Conservation (phyloP, 2,888 invertebrate genomes). For the Matsumyia berberina region DNA sequence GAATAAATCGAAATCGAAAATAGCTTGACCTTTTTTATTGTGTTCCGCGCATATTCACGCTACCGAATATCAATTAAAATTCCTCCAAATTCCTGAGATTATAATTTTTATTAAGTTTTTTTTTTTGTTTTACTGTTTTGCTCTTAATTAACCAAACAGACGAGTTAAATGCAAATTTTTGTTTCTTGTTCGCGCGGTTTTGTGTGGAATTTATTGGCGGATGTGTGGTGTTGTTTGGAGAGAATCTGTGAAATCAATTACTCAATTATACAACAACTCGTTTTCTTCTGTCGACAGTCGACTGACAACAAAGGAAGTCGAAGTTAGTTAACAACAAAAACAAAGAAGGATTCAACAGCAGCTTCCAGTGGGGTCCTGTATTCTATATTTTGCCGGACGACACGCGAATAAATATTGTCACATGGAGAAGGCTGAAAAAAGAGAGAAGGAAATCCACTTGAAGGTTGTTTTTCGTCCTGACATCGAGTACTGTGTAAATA, state of each 20-base stretch:
- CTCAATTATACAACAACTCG: conserved; percentile 60
- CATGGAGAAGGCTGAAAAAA: conserved; percentile 8
- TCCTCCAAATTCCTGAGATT: conserved; percentile 57
- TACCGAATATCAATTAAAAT: conserved; percentile 73
- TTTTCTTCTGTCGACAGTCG: neutral
- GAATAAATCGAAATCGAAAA: conserved; percentile 50
- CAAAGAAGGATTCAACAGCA: conserved; percentile 43
- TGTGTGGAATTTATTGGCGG: conserved; percentile 50
- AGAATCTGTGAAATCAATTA: conserved; percentile 70
- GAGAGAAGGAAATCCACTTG: conserved; percentile 59
- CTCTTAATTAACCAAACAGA: conserved; percentile 65
- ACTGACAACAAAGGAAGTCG: conserved; percentile 36
- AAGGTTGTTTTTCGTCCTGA: conserved; percentile 74
- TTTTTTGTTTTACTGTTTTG: conserved; percentile 24
- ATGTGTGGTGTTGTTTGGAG: conserved; percentile 34
- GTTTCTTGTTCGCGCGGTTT: conserved; percentile 27
- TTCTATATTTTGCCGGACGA: conserved; percentile 36
- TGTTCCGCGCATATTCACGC: conserved; percentile 26
- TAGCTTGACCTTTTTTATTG: conserved; percentile 14
- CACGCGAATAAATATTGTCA: conserved; percentile 70
- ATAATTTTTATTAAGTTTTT: conserved; percentile 20
- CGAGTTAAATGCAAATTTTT: conserved; percentile 62
- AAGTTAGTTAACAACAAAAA: conserved; percentile 21
- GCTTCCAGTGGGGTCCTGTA: conserved; percentile 49
- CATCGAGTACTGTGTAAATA: conserved; percentile 76